Evolutionary conservation across 2,797 vertebrate genomes (phyloP), one percentile per base, ranked within the genome.

Genomic region (Enteromius treurensis): DNA sequence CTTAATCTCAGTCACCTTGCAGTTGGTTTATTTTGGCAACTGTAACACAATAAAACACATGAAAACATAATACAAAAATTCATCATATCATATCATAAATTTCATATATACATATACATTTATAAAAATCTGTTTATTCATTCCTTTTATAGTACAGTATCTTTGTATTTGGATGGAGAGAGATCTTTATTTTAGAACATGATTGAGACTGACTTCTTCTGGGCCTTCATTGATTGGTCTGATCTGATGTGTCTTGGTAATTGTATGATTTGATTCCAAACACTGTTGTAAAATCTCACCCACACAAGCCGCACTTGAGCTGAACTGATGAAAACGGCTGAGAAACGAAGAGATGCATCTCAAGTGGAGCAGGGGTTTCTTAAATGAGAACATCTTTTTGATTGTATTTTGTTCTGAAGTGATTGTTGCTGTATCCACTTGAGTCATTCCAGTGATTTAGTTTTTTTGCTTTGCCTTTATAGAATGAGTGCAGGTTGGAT

Each of bases 401-500:
- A 68, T 68, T 81, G 64, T 29, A 32, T 60, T 78, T 53, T 47
- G 34, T 47, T 78, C 10, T 70, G 51, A 21, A 40, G 40, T 77
- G 47, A 64, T 45, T 85, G 26, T 83, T 60, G 17, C 29, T 47
- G n/a, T 73, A 26, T 32, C 11, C 32, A 37, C 17, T 23, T 3
- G 13, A 62, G 76, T 55, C 1, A 73, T 69, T 78, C 76, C n/a
- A 47, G 42, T 65, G 42, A 64, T 40, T 55, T 55, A 3, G 3
- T 3, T 62, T 29, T 58, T 34, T 58, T 42, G 84, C 17, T 77
- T 69, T 73, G 53, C 53, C 77, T 90, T 90, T 79, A 34, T 89
- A 97, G 97, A 95, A 93, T 79, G 95, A 96, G 0, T 91, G 94
- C 29, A 94, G 94, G 15, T 79, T 94, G 88, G 94, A 95, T 62